A percentile compares a stretch with the other conserved stretches of the same genome.
These are phyloP conservation scores for Lathamus discolor DNA, from an alignment of 2,113 vertebrate species.

Conservation along the genomic window DNA sequence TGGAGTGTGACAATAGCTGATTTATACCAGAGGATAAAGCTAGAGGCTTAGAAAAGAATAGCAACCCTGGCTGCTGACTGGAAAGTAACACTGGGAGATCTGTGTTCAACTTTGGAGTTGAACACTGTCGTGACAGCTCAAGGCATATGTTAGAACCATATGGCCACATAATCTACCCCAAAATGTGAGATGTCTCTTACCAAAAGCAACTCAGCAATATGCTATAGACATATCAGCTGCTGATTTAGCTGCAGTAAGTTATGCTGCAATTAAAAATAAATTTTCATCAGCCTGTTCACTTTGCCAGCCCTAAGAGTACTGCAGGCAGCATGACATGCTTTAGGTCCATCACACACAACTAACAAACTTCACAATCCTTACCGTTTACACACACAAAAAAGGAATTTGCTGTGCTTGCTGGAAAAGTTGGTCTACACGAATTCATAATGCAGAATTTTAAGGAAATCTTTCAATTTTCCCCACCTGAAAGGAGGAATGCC, in stretches of 20 bases:
- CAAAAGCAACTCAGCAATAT: background rate
- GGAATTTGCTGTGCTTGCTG: background rate
- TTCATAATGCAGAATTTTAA: background rate
- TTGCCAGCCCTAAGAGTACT: background rate
- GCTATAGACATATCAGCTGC: background rate
- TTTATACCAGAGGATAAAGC: background rate
- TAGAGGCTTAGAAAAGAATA: background rate
- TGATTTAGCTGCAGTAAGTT: background rate
- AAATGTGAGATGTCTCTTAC: background rate
- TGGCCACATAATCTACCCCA: background rate
- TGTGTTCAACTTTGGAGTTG: background rate
- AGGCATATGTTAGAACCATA: background rate
- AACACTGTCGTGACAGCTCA: background rate
- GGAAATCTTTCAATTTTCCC: background rate
- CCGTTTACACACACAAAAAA: background rate
- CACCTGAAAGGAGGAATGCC: background rate
- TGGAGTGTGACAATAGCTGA: background rate
- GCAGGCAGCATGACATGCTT: background rate
- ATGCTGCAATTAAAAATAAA: background rate
- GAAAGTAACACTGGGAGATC: background rate
- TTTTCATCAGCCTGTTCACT: background rate
- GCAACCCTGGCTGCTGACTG: background rate
- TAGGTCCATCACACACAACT: background rate
- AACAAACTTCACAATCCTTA: background rate
- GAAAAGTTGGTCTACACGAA: background rate